These are phyloP conservation scores for Lordiphosa collinella DNA, from an alignment of 1,140 invertebrate species.

Conservation along the genomic window DNA sequence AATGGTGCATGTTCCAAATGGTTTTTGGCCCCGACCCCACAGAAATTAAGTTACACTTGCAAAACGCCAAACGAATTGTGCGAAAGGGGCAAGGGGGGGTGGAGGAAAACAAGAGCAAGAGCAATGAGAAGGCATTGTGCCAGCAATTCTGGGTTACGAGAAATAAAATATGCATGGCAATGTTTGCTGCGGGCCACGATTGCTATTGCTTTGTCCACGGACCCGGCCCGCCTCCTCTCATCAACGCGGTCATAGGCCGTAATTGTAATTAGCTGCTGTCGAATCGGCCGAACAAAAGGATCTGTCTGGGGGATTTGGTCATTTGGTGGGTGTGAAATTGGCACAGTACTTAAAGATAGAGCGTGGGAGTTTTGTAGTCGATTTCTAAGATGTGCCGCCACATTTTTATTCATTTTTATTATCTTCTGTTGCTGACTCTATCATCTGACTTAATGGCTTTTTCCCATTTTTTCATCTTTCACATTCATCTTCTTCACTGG, in stretches of 20 bases:
- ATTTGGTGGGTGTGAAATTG: conserved; percentile 8
- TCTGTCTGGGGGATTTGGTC: neutral
- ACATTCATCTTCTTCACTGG: conserved; percentile 7
- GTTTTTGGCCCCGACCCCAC: conserved; percentile 40
- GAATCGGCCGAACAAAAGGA: conserved; percentile 46
- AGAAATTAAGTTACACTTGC: conserved; percentile 74
- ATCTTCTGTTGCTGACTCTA: neutral
- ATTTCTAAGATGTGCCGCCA: no score
- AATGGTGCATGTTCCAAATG: conserved; percentile 70
- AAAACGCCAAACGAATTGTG: conserved; percentile 63
- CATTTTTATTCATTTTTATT: neutral
- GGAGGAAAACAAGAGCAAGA: conserved; percentile 15
- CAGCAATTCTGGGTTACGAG: conserved; percentile 15
- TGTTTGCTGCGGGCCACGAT: conserved; percentile 47
- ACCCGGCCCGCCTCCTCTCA: neutral
- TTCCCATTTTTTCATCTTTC: neutral
- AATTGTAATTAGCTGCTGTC: conserved; percentile 64
- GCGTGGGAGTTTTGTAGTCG: conserved; percentile 12
- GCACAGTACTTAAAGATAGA: conserved; percentile 45
- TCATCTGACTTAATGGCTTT: neutral
- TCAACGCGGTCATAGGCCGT: conserved; percentile 27
- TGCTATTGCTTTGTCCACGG: conserved; percentile 33
- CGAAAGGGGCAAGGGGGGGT: no score
- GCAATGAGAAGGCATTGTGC: conserved; percentile 29
- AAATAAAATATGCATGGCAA: conserved; percentile 70